Percentiles rank a stretch among this genome's conserved stretches.
Conservation (phyloP, 2,797 vertebrate species). For the Dermochelys coriacea region DNA sequence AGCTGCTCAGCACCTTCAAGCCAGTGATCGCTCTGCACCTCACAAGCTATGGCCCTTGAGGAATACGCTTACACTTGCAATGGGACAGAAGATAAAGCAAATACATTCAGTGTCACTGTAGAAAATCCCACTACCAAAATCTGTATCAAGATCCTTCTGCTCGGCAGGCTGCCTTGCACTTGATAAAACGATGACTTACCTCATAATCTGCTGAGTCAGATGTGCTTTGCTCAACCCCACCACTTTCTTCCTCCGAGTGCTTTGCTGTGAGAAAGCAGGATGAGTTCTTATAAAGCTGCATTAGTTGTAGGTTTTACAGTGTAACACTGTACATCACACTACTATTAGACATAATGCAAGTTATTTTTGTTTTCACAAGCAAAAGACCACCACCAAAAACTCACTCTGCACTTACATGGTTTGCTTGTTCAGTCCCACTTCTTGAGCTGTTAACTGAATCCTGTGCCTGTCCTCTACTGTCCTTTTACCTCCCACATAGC, state of each 20-base stretch:
- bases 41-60: neutral
- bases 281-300: neutral
- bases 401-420: neutral
- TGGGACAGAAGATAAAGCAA: neutral
- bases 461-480: neutral
- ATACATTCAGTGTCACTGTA: neutral
- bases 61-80: neutral
- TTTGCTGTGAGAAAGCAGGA: conserved; percentile 56
- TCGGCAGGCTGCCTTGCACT: neutral
- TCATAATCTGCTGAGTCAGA: conserved; percentile 18
- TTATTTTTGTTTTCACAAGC: neutral
- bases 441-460: neutral
- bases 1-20: neutral
- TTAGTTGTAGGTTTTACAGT: neutral
- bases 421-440: neutral
- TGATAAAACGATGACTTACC: conserved; percentile 43
- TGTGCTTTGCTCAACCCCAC: conserved; percentile 11
- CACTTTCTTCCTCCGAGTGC: conserved; percentile 5
- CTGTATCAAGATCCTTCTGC: neutral
- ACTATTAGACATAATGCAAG: neutral
- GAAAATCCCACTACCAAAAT: neutral
- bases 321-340: neutral
- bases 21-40: neutral
- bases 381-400: neutral
- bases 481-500: conserved; percentile 22